phyloP scores from a whole-genome alignment of 2,888 invertebrate species.

The Escarpia spicata region DNA sequence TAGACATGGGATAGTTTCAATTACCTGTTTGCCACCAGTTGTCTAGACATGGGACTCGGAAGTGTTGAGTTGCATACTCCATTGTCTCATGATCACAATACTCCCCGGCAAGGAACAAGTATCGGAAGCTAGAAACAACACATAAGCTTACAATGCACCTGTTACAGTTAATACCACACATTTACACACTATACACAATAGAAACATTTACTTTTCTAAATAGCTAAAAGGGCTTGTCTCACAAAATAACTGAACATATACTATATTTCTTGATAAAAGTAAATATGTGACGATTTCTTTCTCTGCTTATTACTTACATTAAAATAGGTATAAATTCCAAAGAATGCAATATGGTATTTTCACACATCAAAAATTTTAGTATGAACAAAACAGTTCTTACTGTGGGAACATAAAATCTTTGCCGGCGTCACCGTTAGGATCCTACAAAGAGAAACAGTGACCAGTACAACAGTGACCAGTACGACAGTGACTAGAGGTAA shows the following conservation, averaged over 20 bases:
- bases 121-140: conserved; percentile 50
- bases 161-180: neutral
- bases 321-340: neutral
- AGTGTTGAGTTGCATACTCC: conserved; percentile 77
- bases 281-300: neutral
- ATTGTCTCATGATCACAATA: conserved; percentile 92
- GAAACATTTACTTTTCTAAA: neutral
- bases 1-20: neutral
- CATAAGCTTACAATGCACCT: neutral
- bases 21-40: conserved; percentile 94
- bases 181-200: neutral
- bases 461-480: too few relatives aligned
- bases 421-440: conserved; percentile 51
- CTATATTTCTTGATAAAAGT: too few relatives aligned
- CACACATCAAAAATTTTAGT: neutral
- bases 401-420: conserved; percentile 52
- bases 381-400: conserved; percentile 45
- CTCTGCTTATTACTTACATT: neutral
- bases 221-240: neutral
- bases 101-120: conserved; percentile 74
- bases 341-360: neutral
- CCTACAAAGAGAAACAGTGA: conserved; percentile 33
- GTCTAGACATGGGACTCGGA: conserved; percentile 82
- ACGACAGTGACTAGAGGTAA: too few relatives aligned
- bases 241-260: neutral